Evolutionary conservation across 2,113 vertebrate species (phyloP).

Genomic region (Phrynosoma blainvillii): DNA sequence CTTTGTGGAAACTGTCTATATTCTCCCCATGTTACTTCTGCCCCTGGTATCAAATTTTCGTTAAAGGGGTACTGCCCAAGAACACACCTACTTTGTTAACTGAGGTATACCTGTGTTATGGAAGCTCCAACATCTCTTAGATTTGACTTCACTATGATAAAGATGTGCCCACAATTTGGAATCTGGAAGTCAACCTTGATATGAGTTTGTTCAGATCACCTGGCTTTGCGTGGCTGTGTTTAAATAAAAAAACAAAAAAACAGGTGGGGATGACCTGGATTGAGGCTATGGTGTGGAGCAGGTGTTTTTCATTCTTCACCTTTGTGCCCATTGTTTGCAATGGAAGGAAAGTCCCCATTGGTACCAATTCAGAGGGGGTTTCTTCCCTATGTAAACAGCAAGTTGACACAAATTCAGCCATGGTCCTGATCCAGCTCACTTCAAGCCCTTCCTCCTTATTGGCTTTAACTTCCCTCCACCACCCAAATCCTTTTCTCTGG

Average conservation of each 20-base stretch:
- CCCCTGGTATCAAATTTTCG: too few relatives aligned
- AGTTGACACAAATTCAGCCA: background rate
- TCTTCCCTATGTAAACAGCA: background rate
- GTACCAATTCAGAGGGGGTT: background rate
- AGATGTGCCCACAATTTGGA: background rate
- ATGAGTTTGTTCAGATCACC: background rate
- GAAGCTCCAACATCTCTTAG: background rate
- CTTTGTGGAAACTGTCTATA: too few relatives aligned
- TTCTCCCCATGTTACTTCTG: too few relatives aligned
- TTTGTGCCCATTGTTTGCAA: background rate
- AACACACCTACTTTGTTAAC: background rate
- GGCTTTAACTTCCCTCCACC: too few relatives aligned
- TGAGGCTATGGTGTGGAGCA: background rate
- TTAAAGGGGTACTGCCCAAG: too few relatives aligned
- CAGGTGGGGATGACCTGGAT: background rate
- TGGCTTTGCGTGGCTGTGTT: background rate
- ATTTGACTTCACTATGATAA: background rate
- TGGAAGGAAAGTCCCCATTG: background rate
- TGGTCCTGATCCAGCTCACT: background rate
- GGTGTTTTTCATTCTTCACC: background rate
- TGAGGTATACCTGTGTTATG: too few relatives aligned
- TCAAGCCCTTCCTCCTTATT: too few relatives aligned
- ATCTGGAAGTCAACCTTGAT: background rate
- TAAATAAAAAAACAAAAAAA: background rate
- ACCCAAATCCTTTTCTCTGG: too few relatives aligned